Conservation (phyloP, 2,797 vertebrate species). For the Sebastes iracundus region DNA sequence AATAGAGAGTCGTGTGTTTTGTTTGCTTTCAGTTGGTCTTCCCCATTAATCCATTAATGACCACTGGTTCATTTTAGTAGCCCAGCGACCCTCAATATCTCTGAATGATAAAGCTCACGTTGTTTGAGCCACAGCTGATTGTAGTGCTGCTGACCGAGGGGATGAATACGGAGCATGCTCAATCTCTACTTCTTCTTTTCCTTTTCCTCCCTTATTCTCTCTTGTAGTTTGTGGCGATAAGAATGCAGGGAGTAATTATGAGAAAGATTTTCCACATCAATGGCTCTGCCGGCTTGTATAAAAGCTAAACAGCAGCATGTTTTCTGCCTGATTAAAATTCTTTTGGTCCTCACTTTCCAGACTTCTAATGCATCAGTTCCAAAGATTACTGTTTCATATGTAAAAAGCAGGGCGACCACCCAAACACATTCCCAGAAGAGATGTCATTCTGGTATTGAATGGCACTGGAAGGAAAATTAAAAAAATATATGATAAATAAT, state of each 20-base stretch:
- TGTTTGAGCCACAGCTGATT: slow-evolving; percentile 1
- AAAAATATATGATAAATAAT: not conserved
- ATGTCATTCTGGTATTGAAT: slow-evolving; percentile 6
- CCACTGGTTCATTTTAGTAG: not conserved
- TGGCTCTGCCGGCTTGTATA: slow-evolving; percentile 42
- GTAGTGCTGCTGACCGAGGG: slow-evolving; percentile 4
- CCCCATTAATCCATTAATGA: not conserved
- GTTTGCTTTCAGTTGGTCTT: not conserved
- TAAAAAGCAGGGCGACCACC: not conserved
- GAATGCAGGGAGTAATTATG: slow-evolving; percentile 50
- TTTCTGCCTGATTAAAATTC: slow-evolving; percentile 61
- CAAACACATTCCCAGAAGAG: not conserved
- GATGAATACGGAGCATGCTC: slow-evolving; percentile 14
- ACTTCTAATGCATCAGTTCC: slow-evolving; percentile 33
- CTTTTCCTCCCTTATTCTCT: not conserved
- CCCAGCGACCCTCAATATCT: not conserved
- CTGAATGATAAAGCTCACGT: not conserved
- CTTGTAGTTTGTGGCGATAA: slow-evolving; percentile 40
- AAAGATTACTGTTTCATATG: slow-evolving; percentile 23
- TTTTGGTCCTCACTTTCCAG: slow-evolving; percentile 40
- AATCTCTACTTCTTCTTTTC: not conserved
- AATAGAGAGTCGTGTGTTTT: not conserved
- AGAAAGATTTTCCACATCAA: slow-evolving; percentile 58
- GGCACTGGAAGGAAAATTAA: not conserved
- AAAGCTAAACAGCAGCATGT: slow-evolving; percentile 51